A percentile compares a stretch with the other conserved stretches of the same genome.
Evolutionary conservation across 2,888 invertebrate species (phyloP).

Genomic region (Drosophila maculinotata): DNA sequence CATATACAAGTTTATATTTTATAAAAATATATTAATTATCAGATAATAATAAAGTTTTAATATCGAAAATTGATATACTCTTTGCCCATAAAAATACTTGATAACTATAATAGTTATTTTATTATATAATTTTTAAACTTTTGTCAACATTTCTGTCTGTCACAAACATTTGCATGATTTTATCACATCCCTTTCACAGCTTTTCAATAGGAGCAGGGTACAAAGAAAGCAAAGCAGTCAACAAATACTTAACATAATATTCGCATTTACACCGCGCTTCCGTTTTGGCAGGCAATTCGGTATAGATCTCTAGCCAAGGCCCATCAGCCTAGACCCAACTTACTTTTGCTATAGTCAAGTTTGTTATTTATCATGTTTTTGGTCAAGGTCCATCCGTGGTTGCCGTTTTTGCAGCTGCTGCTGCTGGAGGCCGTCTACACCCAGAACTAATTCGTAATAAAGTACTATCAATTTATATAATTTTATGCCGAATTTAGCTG

Average conservation of each 20-base stretch:
- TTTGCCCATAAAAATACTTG: too few species aligned
- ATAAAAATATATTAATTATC: too few species aligned
- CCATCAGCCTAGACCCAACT: conserved; percentile 1
- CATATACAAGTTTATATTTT: too few species aligned
- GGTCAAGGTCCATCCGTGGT: conserved; percentile 31
- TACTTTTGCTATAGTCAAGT: conserved; percentile 16
- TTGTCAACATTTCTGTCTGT: too few species aligned
- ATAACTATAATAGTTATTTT: too few species aligned
- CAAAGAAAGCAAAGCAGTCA: neutral
- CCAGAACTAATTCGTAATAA: conserved; percentile 52
- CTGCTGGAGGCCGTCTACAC: conserved; percentile 14
- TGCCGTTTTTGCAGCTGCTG: neutral
- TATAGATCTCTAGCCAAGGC: conserved; percentile 5
- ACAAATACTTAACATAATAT: conserved; percentile 42
- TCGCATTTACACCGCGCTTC: conserved; percentile 57
- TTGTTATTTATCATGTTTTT: conserved; percentile 22
- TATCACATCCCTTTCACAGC: too few species aligned
- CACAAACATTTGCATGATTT: too few species aligned
- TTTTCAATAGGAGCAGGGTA: too few species aligned
- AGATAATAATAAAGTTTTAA: too few species aligned
- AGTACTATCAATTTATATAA: conserved; percentile 49
- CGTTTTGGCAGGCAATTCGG: conserved; percentile 60
- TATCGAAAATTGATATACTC: too few species aligned
- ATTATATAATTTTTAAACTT: too few species aligned
- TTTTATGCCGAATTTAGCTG: conserved; percentile 1